phyloP scores from a whole-genome alignment of 2,797 vertebrate genomes.

The Sebastolobus alascanus region DNA sequence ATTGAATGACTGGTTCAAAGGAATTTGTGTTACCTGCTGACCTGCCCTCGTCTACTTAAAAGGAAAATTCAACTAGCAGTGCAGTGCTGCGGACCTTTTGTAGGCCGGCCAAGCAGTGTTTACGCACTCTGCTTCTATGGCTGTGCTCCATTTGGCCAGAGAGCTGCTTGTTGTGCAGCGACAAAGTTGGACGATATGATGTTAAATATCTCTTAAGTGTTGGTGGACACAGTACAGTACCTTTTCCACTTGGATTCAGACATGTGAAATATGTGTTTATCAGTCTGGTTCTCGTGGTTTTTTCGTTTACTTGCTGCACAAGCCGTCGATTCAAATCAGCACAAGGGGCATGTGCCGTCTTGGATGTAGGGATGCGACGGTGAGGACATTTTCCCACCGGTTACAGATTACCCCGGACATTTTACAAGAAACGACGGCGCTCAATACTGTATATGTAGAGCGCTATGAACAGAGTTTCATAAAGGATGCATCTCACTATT shows the following conservation, averaged over 20 bases:
- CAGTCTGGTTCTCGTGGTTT: background rate
- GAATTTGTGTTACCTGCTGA: background rate
- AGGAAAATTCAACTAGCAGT: background rate
- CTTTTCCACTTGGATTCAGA: background rate
- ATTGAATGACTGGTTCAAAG: background rate
- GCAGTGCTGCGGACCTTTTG: background rate
- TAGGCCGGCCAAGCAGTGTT: background rate
- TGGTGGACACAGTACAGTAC: background rate
- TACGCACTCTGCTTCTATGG: background rate
- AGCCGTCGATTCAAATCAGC: background rate
- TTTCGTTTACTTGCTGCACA: background rate
- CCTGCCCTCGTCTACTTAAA: background rate
- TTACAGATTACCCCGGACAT: too few species aligned
- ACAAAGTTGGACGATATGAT: background rate
- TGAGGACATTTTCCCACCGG: too few species aligned
- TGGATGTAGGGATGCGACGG: background rate
- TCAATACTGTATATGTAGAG: too few species aligned
- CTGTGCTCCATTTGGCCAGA: background rate
- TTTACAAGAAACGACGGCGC: too few species aligned
- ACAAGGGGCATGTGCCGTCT: background rate
- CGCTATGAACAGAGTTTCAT: constrained; percentile 11
- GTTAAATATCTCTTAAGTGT: background rate
- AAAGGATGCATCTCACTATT: constrained; percentile 30
- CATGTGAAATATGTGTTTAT: background rate
- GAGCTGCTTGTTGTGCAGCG: background rate